Conservation (phyloP, 2,113 vertebrate species). For the Entelurus aequoreus region DNA sequence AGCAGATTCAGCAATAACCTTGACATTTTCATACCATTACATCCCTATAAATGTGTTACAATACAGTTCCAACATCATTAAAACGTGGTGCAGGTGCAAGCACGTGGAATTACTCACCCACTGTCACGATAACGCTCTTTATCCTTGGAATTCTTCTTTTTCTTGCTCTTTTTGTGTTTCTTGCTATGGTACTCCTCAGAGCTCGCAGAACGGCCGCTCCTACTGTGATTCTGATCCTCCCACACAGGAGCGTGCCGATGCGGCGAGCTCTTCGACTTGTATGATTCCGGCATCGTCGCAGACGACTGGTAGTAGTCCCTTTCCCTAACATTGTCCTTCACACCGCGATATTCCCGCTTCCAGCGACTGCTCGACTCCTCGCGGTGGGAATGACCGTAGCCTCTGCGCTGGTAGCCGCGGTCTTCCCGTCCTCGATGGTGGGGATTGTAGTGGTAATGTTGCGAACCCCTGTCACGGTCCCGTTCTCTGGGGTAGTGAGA, state of each 20-base stretch:
- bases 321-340: slow-evolving; percentile 40
- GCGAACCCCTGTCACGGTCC: slow-evolving; percentile 63
- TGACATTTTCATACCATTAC: too few relatives aligned
- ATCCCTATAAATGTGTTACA: too few relatives aligned
- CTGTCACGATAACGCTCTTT: slow-evolving; percentile 75
- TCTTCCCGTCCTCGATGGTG: slow-evolving; percentile 57
- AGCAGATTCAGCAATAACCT: too few relatives aligned
- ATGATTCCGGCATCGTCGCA: slow-evolving; percentile 36
- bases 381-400: slow-evolving; percentile 31
- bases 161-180: slow-evolving; percentile 88
- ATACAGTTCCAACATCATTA: too few relatives aligned
- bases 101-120: slow-evolving; percentile 64
- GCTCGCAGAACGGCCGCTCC: slow-evolving; percentile 18
- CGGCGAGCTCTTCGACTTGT: slow-evolving; percentile 47
- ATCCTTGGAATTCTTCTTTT: slow-evolving; percentile 89
- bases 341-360: slow-evolving; percentile 23
- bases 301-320: slow-evolving; percentile 27
- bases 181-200: slow-evolving; percentile 62
- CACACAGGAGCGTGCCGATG: slow-evolving; percentile 10
- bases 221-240: slow-evolving; percentile 50
- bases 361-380: slow-evolving; percentile 49
- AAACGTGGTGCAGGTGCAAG: too few relatives aligned
- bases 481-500: slow-evolving; percentile 57
- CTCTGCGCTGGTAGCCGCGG: slow-evolving; percentile 53
- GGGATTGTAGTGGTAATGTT: slow-evolving; percentile 48